Evolutionary conservation across 2,113 vertebrate genomes (phyloP).

Genomic region (Diadophis punctatus): DNA sequence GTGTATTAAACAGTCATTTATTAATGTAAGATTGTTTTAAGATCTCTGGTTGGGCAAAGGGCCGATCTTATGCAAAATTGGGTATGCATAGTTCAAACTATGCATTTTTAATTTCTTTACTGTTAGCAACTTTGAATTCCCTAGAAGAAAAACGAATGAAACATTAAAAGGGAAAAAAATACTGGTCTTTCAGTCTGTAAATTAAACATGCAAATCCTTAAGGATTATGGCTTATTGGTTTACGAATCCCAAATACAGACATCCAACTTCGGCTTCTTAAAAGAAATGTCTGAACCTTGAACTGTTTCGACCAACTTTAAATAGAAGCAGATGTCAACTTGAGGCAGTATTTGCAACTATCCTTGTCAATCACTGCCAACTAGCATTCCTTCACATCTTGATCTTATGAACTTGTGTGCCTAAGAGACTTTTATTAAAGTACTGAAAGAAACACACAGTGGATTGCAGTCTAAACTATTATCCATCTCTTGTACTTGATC

Average conservation of each 20-base stretch:
- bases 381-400: constrained; percentile 11
- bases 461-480: constrained; percentile 20
- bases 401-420: not conserved
- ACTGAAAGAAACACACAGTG: not conserved
- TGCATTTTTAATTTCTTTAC: not conserved
- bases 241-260: not conserved
- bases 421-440: constrained; percentile 7
- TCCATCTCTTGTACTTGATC: constrained; percentile 11
- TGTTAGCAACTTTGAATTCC: not conserved
- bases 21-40: not conserved
- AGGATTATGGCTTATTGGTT: not conserved
- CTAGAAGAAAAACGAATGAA: not conserved
- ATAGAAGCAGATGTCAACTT: not conserved
- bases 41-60: not conserved
- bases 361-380: constrained; percentile 18
- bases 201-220: not conserved
- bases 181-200: not conserved
- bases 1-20: not conserved
- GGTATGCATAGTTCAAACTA: not conserved
- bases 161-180: not conserved
- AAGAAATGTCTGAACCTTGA: not conserved
- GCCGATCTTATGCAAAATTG: not conserved
- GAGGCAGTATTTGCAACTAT: not conserved
- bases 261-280: not conserved
- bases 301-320: not conserved